Evolutionary conservation across 2,888 invertebrate genomes (phyloP), one percentile per base, ranked within the genome.

Genomic region (Torymus texanus): DNA sequence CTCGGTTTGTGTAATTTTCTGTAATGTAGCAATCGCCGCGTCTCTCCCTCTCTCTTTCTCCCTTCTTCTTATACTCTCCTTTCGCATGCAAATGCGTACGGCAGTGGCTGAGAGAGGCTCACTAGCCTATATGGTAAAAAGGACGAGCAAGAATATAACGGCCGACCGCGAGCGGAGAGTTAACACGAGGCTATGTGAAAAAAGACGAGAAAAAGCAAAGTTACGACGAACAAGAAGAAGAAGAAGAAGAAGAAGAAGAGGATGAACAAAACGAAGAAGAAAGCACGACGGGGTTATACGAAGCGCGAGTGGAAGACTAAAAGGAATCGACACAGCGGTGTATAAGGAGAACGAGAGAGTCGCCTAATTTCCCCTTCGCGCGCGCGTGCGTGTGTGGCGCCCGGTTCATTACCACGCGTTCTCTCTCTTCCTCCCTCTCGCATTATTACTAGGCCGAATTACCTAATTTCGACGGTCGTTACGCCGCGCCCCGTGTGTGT

Each of bases 391-490:
- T 51, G 81, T 84, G 84, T 84, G 85, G 85, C 85, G 85, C 87
- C 86, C 88, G 88, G 88, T 88, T 88, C 89, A 88, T 88, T 89
- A 88, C 88, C 85, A 83, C 84, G 84, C 84, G 21, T 2, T 21
- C 21, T 68, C 80, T 78, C 84, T 85, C 85, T 82, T 82, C 66
- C 80, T 77, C 84, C 84, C 85, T 82, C 83, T 87, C 87, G 88
- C 87, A 88, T 89, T 89, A 89, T 89, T 89, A 88, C 87, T 89
- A 88, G 86, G 87, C 88, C 86, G 88, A 89, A 89, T 89, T 89
- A 88, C 89, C 89, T 89, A 89, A 89, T 89, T 89, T 88, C 86
- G 88, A 87, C 87, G 87, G 87, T 88, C 88, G 89, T 89, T 89
- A 88, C 87, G 41, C 63, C 14, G 18, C 21, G 65, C 41, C 41